Conservation (phyloP, 30 jellyfish, hydroid and myxozoan genomes). For the Mastigias papua region DNA sequence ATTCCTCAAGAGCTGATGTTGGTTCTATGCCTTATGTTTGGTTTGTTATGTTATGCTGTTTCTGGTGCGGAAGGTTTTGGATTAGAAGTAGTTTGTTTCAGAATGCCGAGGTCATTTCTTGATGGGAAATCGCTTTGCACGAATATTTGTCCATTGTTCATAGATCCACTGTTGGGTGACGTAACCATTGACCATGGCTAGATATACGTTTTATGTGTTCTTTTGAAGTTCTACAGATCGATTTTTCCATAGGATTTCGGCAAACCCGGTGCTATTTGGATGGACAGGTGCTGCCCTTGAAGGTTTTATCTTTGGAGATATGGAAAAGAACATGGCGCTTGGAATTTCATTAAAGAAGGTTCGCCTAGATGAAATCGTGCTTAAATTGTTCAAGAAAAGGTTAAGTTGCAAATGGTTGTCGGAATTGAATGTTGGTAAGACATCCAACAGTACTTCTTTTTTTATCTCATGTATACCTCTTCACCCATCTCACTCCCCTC, state of each 20-base stretch:
- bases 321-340: constrained; percentile 52
- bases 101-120: too few relatives aligned
- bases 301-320: constrained; percentile 69
- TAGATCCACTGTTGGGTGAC: too few relatives aligned
- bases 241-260: constrained; percentile 52
- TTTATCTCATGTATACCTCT: neutral
- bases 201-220: neutral
- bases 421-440: constrained; percentile 81
- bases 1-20: too few relatives aligned
- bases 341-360: constrained; percentile 68
- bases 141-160: too few relatives aligned
- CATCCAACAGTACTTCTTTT: neutral
- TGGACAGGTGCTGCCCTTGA: constrained; percentile 73
- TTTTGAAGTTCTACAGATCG: neutral
- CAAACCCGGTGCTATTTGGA: constrained; percentile 79
- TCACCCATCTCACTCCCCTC: neutral
- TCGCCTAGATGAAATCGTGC: constrained; percentile 70
- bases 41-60: too few relatives aligned
- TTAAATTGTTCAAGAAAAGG: constrained; percentile 61
- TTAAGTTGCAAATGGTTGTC: constrained; percentile 79
- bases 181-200: too few relatives aligned
- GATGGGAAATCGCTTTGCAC: too few relatives aligned
- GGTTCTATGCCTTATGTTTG: too few relatives aligned
- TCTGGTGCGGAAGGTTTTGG: too few relatives aligned
- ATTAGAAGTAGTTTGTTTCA: too few relatives aligned